Conservation (phyloP, 37 sponge, comb jelly and placozoan species). For the Corticium candelabrum region DNA sequence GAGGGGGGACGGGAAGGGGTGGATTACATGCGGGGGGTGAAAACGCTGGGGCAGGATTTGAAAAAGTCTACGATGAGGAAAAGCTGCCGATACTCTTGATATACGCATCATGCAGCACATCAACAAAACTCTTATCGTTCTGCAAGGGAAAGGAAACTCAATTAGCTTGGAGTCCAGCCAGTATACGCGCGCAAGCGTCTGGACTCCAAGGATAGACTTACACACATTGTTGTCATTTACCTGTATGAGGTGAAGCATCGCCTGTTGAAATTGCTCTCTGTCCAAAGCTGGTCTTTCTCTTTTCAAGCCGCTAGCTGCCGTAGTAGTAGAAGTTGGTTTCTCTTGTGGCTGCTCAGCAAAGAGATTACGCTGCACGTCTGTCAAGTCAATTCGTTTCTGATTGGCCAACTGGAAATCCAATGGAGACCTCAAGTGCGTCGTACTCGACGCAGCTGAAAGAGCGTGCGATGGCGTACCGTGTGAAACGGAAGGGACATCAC, state of each 20-base stretch:
- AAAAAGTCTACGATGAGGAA: no score
- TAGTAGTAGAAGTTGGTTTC: not conserved
- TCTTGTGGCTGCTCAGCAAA: not conserved
- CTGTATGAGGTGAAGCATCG: conserved; percentile 37
- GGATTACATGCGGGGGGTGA: no score
- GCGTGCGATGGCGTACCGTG: no score
- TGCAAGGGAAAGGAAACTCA: not conserved
- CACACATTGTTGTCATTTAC: conserved; percentile 7
- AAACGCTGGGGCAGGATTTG: no score
- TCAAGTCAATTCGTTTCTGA: not conserved
- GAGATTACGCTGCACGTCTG: not conserved
- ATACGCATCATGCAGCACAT: conserved; percentile 41
- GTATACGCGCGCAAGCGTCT: no score
- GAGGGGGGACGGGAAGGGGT: no score
- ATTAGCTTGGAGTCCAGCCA: not conserved
- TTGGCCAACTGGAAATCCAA: no score
- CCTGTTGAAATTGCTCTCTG: conserved; percentile 34
- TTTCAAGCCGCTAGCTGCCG: not conserved
- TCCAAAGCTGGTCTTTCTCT: not conserved
- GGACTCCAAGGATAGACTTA: no score
- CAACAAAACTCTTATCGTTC: conserved; percentile 46
- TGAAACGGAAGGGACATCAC: no score
- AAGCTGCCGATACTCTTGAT: conserved; percentile 20
- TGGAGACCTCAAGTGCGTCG: no score
- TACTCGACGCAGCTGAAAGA: no score